Evolutionary conservation across 2,888 invertebrate species (phyloP).

Genomic region (Hofmannophila pseudospretella): DNA sequence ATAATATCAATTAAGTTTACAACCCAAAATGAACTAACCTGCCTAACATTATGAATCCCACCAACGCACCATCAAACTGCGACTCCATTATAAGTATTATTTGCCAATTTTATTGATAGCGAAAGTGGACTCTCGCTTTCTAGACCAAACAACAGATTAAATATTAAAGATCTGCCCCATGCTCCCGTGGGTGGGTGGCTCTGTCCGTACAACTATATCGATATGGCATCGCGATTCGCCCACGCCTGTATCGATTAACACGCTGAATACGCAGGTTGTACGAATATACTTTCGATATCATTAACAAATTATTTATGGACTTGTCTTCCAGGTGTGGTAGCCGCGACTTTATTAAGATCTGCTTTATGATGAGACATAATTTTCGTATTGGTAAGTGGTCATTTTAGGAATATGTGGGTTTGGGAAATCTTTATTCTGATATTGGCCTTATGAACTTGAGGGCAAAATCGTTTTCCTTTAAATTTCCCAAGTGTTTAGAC

Average conservation of each 20-base stretch:
- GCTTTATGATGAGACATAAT: no score
- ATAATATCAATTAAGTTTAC: constrained; percentile 7
- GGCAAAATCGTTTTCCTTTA: no score
- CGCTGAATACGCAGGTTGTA: constrained; percentile 3
- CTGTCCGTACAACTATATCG: neutral
- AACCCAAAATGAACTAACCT: neutral
- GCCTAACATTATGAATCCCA: neutral
- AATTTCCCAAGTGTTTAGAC: no score
- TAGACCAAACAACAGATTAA: constrained; percentile 29
- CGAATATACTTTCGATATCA: constrained; percentile 7
- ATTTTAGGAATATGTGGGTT: no score
- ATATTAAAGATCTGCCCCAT: no score
- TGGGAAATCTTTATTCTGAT: no score
- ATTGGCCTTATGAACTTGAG: no score
- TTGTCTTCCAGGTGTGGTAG: no score
- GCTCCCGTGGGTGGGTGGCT: constrained; percentile 4
- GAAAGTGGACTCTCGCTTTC: constrained; percentile 60
- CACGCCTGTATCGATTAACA: constrained; percentile 10
- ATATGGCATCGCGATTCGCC: constrained; percentile 14
- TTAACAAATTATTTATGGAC: neutral
- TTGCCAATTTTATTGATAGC: constrained; percentile 30
- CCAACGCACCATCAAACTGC: neutral
- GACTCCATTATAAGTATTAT: constrained; percentile 3
- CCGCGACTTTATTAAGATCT: no score
- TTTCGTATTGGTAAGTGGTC: no score